Base-by-base conservation (phyloP, 2,888 invertebrate genomes). In the Mamestra brassicae region DNA sequence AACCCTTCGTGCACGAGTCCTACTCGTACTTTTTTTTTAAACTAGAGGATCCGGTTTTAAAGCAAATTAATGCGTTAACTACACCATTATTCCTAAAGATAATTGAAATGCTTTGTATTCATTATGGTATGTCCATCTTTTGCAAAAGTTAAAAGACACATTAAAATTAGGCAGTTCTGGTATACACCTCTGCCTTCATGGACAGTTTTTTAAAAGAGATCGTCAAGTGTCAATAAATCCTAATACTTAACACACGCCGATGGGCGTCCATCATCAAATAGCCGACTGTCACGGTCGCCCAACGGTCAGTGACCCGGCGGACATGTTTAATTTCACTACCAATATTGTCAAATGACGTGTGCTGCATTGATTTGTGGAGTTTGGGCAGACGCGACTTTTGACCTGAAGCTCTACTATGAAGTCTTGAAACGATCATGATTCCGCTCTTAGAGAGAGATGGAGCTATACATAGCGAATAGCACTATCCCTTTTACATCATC, bases 241-340 rank as follows among this genome's bases (percentile, higher is more conserved):
- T 45, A 52, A 52, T 26, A 26, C 36, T 42, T n/a, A 34, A 7
- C 54, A 15, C 61, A 78, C 55, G 45, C 36, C 45, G 54, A 38
- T 42, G 38, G 55, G 13, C 36, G n/a, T 67, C 58, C 45, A 50
- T 79, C 66, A 38, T 63, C 76, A 81, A 64, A 81, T 81, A 78
- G 52, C 38, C 38, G 55, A 26, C 11, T 55, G 76, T 71, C 76
- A 76, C 17, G 72, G 67, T 36, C 71, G 36, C 0, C 54, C 60
- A n/a, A 4, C n/a, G 83, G 83, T 83, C 83, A 54, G 0, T 45
- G 79, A 75, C 78, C 78, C 69, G 55, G n/a, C 74, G 1, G 85
- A 83, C 83, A 71, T 85, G 70, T 83, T 82, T 34, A 52, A 74
- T 74, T 82, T 77, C 83, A 65, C 67, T 65, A 50, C 67, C 85